These are phyloP conservation scores for Craterocephalus amniculus DNA, from an alignment of 2,797 vertebrate species.

Conservation along the genomic window DNA sequence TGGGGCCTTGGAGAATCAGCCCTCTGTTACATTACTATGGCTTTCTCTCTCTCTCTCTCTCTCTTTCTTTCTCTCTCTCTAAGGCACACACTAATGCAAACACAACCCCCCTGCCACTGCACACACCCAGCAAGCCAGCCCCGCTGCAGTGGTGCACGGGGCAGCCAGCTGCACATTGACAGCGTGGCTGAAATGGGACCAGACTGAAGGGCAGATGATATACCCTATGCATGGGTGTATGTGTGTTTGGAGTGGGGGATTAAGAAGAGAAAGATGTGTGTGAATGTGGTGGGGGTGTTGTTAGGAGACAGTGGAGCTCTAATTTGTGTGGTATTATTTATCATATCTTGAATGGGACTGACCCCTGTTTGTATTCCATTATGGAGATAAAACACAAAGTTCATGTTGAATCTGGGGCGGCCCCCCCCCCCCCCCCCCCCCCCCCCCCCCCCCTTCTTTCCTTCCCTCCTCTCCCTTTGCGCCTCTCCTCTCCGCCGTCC, in stretches of 20 bases:
- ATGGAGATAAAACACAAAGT: conserved; percentile 35
- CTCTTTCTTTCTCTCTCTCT: too few species aligned
- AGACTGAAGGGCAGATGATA: conserved; percentile 40
- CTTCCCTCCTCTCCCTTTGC: conserved; percentile 60
- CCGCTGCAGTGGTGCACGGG: conserved; percentile 59
- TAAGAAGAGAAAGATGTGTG: conserved; percentile 4
- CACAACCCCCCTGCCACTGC: conserved; percentile 33
- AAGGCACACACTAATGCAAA: conserved; percentile 62
- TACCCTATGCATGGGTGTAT: not conserved
- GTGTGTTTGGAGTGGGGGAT: conserved; percentile 19
- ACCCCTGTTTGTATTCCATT: conserved; percentile 42
- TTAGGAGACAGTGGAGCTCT: conserved; percentile 25
- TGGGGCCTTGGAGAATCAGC: conserved; percentile 88
- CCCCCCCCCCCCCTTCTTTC: conserved; percentile 39
- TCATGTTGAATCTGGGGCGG: too few species aligned
- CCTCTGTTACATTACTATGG: conserved; percentile 90
- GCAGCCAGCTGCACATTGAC: conserved; percentile 57
- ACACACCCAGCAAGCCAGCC: conserved; percentile 40
- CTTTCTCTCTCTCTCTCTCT: conserved; percentile 58
- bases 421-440: conserved; percentile 28
- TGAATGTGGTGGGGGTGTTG: not conserved
- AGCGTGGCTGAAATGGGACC: conserved; percentile 53
- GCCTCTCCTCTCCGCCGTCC: conserved; percentile 78
- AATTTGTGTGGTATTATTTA: conserved; percentile 56
- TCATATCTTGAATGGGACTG: conserved; percentile 43